These are phyloP conservation scores for Oryzias dopingdopingensis DNA, from an alignment of 2,797 vertebrate genomes.

Conservation along the genomic window DNA sequence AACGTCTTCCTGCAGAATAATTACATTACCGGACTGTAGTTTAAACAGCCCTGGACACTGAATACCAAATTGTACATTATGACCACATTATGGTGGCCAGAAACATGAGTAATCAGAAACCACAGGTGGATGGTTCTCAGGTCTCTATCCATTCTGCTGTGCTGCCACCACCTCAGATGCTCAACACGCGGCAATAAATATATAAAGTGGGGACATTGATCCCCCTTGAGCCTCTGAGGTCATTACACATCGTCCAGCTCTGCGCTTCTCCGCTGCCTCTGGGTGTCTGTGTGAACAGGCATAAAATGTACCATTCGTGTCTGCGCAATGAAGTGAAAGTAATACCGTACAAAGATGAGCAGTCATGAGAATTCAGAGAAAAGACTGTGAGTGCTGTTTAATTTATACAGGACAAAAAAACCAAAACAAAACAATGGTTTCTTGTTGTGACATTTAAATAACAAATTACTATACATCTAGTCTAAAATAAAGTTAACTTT, in stretches of 20 bases:
- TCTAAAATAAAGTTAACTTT: too few species aligned
- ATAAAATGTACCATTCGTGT: conserved; percentile 36
- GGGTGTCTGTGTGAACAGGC: conserved; percentile 28
- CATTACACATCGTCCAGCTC: conserved; percentile 57
- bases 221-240: conserved; percentile 63
- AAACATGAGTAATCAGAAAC: conserved; percentile 54
- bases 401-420: too few species aligned
- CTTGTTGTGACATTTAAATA: too few species aligned
- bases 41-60: conserved; percentile 8
- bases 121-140: conserved; percentile 55
- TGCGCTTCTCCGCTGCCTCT: conserved; percentile 55
- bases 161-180: conserved; percentile 49
- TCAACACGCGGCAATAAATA: conserved; percentile 66
- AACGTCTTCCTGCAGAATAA: too few species aligned
- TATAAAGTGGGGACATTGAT: conserved; percentile 66
- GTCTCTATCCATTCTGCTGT: conserved; percentile 59
- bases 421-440: too few species aligned
- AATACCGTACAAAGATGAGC: conserved; percentile 18
- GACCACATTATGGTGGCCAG: conserved; percentile 41
- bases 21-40: too few species aligned
- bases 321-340: conserved; percentile 23
- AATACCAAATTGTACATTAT: conserved; percentile 3
- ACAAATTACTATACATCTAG: too few species aligned
- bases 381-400: too few species aligned
- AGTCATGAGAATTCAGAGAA: not conserved